Evolutionary conservation across 2,797 vertebrate genomes (phyloP), one percentile per base, ranked within the genome.

Genomic region (Moxostoma hubbsi): DNA sequence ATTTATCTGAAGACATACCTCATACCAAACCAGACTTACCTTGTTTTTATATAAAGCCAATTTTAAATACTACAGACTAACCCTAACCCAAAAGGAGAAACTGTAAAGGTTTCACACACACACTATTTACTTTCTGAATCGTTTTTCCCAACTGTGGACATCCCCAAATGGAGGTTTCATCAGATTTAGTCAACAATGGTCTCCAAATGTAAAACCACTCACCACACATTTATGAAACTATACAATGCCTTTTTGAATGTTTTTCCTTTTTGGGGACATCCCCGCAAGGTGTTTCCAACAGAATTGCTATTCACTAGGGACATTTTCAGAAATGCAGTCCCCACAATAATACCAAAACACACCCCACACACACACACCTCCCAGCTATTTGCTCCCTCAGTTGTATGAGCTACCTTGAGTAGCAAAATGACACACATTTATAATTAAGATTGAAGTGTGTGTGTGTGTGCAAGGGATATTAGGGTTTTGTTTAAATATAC

Each of bases 401-500:
- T 6, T 18, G 24, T 1, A 61, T 61, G 18, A 36, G 24, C 18
- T 6, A 53, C 10, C 5, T 18, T 46, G 36, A n/a, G n/a, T 4
- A 7, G 18, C 53, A 57, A 70, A 70, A 18, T 16, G 2, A 46
- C 36, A 16, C 5, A 8, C 7, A 9, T 70, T 16, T 64, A 36
- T 36, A 36, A 36, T 36, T 36, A 36, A 36, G 36, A 36, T 5
- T 36, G 36, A 36, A 36, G 36, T 36, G 9, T 5, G 47, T 7
- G 9, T 53, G 9, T 10, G 69, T 77, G 74, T 77, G 24, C 24
- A 55, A 81, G 70, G 8, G 16, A 77, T 62, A 70, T 75, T 71
- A 66, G 64, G 53, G 16, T 9, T 36, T 59, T 80, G 36, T 59
- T 84, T 74, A 77, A 85, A 73, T 45, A 68, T 13, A 24, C 24